Percentiles rank a stretch among this genome's conserved stretches.
phyloP scores from a whole-genome alignment of 2,888 invertebrate genomes.

The Rhagonycha fulva region DNA sequence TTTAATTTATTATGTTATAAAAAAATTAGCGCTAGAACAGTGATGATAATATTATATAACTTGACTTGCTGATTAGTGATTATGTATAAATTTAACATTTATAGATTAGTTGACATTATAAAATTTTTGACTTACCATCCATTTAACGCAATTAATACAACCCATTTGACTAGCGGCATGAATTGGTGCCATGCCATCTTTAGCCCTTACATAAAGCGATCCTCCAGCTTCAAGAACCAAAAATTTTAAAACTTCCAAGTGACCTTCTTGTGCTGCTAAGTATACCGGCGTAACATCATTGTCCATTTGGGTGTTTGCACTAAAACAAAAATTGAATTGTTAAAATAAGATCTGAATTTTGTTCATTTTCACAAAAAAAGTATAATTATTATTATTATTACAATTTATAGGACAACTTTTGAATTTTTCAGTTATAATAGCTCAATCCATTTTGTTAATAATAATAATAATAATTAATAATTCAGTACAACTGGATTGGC shows the following conservation, averaged over 20 bases:
- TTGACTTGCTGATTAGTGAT: background rate
- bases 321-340: conserved; percentile 53
- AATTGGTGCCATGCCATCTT: conserved; percentile 89
- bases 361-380: too few species aligned
- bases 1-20: background rate
- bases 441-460: too few species aligned
- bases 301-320: conserved; percentile 90
- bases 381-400: too few species aligned
- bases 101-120: background rate
- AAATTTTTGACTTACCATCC: conserved; percentile 77
- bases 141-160: conserved; percentile 82
- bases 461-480: too few species aligned
- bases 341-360: background rate
- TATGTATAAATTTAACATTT: background rate
- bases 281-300: conserved; percentile 91
- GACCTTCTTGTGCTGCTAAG: conserved; percentile 87
- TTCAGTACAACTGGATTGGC: too few species aligned
- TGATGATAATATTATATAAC: background rate
- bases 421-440: too few species aligned
- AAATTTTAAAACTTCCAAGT: conserved; percentile 83
- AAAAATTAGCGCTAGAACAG: background rate
- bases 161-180: conserved; percentile 92
- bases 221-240: conserved; percentile 84
- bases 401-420: too few species aligned
- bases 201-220: conserved; percentile 78